These are phyloP conservation scores for Planiliza haematocheilus DNA, from an alignment of 2,113 vertebrate species.

Conservation along the genomic window DNA sequence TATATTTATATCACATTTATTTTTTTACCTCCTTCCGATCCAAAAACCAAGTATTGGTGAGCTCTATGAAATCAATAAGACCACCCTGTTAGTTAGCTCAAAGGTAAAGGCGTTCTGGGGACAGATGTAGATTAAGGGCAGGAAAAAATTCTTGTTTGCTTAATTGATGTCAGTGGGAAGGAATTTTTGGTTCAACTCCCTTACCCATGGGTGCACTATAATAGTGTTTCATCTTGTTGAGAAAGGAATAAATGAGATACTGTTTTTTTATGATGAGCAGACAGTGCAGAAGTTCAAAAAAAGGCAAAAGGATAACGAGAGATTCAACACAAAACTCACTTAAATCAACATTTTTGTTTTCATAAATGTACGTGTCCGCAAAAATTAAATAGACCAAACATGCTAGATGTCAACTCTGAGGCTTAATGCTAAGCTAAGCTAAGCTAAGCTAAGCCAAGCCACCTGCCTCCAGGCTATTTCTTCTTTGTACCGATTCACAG, in stretches of 20 bases:
- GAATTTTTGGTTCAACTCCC: slow-evolving; percentile 56
- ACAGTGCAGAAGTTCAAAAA: too few relatives aligned
- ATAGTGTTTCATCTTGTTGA: slow-evolving; percentile 25
- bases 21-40: too few relatives aligned
- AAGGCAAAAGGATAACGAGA: background rate
- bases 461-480: too few relatives aligned
- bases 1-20: too few relatives aligned
- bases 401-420: background rate
- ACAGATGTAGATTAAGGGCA: slow-evolving; percentile 3
- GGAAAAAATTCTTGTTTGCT: slow-evolving; percentile 15
- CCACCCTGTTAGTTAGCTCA: slow-evolving; percentile 1
- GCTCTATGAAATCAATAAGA: too few relatives aligned
- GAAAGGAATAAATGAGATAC: slow-evolving; percentile 13
- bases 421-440: background rate
- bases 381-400: background rate
- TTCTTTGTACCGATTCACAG: too few relatives aligned
- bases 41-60: too few relatives aligned
- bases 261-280: slow-evolving; percentile 4
- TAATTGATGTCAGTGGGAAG: slow-evolving; percentile 60
- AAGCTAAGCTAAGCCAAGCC: background rate
- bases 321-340: background rate
- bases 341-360: background rate
- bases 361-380: background rate
- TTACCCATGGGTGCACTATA: background rate
- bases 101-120: background rate